phyloP scores from a whole-genome alignment of 2,888 invertebrate species.

The Lysandra coridon region DNA sequence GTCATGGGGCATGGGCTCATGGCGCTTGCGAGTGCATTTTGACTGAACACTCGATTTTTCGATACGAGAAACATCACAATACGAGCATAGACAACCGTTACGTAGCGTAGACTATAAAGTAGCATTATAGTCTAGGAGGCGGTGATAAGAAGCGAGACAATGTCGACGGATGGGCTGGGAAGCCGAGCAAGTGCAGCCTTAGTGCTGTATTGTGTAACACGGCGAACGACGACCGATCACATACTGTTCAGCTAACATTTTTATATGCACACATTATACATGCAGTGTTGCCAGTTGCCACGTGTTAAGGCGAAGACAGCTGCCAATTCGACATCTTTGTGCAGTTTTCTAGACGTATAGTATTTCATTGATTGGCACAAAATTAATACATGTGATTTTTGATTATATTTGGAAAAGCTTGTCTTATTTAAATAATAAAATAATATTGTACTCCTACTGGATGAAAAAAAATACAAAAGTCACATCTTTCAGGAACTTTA shows the following conservation, averaged over 20 bases:
- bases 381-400: too few relatives aligned
- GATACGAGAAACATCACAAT: background rate
- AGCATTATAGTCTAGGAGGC: slow-evolving; percentile 12
- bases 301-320: too few relatives aligned
- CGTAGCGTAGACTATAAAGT: slow-evolving; percentile 32
- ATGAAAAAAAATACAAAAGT: too few relatives aligned
- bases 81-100: slow-evolving; percentile 31
- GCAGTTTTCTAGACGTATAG: too few relatives aligned
- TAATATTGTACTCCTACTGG: too few relatives aligned
- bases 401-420: too few relatives aligned
- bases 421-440: too few relatives aligned
- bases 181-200: slow-evolving; percentile 65
- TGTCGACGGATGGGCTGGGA: slow-evolving; percentile 61
- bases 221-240: slow-evolving; percentile 49
- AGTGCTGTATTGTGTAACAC: slow-evolving; percentile 60
- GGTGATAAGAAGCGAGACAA: slow-evolving; percentile 56
- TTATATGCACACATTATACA: background rate
- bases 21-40: too few relatives aligned
- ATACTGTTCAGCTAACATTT: slow-evolving; percentile 42
- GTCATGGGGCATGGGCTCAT: too few relatives aligned
- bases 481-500: too few relatives aligned
- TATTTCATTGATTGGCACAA: too few relatives aligned
- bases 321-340: too few relatives aligned
- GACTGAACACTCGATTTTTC: background rate
- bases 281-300: background rate